Conservation (phyloP, 2,113 vertebrate species). For the Apteryx owenii region DNA sequence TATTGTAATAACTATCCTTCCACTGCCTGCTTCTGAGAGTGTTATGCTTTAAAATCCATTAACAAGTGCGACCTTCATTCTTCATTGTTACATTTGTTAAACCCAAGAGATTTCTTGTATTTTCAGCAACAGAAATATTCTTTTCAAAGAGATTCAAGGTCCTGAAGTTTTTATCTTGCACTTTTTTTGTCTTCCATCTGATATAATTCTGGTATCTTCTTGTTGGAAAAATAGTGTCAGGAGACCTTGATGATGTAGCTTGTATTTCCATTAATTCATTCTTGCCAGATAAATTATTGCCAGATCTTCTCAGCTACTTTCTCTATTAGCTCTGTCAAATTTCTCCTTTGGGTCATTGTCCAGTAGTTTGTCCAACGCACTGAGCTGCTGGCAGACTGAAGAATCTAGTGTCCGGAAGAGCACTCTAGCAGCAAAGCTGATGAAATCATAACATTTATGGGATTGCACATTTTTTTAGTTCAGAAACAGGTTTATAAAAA, state of each 20-base stretch:
- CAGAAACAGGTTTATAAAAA: slow-evolving; percentile 25
- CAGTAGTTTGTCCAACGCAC: slow-evolving; percentile 3
- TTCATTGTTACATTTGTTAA: slow-evolving; percentile 23
- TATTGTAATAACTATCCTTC: not conserved
- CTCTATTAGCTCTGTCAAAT: not conserved
- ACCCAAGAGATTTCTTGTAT: not conserved
- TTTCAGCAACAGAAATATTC: not conserved
- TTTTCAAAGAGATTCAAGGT: not conserved
- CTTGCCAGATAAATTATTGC: slow-evolving; percentile 35
- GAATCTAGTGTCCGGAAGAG: not conserved
- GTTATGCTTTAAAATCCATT: not conserved
- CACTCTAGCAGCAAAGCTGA: not conserved
- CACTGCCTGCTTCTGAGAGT: not conserved
- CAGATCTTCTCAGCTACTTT: slow-evolving; percentile 17
- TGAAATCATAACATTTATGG: not conserved
- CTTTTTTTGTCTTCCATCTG: not conserved
- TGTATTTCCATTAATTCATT: slow-evolving; percentile 37
- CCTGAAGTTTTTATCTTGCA: not conserved
- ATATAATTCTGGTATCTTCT: not conserved
- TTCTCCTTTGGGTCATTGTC: slow-evolving; percentile 31
- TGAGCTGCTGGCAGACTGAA: slow-evolving; percentile 14
- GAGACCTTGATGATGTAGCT: not conserved
- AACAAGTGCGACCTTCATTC: not conserved
- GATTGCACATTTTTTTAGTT: not conserved
- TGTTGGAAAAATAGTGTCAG: slow-evolving; percentile 2